Percentiles rank a stretch among this genome's conserved stretches.
phyloP scores from a whole-genome alignment of 2,797 vertebrate genomes.

The Falco novaeseelandiae region DNA sequence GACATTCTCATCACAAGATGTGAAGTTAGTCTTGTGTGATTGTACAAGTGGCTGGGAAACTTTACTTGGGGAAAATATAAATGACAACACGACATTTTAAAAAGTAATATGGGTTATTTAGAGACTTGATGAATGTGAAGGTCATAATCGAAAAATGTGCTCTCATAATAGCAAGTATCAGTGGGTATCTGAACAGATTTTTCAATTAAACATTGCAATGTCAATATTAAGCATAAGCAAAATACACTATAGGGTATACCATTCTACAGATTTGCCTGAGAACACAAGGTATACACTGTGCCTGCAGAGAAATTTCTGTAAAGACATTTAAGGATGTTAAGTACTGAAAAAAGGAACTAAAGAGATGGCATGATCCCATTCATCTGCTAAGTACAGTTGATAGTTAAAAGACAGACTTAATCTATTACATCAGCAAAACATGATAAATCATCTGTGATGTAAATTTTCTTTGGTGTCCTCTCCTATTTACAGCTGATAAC shows the following conservation, averaged over 20 bases:
- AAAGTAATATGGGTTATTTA: background rate
- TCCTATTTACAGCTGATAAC: background rate
- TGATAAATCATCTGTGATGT: background rate
- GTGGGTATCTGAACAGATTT: background rate
- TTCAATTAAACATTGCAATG: background rate
- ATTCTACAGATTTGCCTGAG: background rate
- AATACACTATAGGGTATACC: background rate
- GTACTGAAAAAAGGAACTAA: background rate
- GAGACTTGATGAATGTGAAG: background rate
- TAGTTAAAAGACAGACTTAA: background rate
- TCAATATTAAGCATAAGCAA: background rate
- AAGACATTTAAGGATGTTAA: background rate
- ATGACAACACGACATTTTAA: background rate
- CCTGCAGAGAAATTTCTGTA: background rate
- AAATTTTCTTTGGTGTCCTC: background rate
- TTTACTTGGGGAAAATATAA: background rate
- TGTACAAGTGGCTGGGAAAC: slow-evolving; percentile 3
- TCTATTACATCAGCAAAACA: background rate
- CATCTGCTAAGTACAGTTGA: background rate
- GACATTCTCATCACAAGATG: background rate
- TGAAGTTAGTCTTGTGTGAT: background rate
- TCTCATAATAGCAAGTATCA: background rate
- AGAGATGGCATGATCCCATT: background rate
- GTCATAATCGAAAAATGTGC: background rate
- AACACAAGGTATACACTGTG: background rate